Base-by-base conservation (phyloP, 2,888 invertebrate species). In the Eurytoma adleriae region DNA sequence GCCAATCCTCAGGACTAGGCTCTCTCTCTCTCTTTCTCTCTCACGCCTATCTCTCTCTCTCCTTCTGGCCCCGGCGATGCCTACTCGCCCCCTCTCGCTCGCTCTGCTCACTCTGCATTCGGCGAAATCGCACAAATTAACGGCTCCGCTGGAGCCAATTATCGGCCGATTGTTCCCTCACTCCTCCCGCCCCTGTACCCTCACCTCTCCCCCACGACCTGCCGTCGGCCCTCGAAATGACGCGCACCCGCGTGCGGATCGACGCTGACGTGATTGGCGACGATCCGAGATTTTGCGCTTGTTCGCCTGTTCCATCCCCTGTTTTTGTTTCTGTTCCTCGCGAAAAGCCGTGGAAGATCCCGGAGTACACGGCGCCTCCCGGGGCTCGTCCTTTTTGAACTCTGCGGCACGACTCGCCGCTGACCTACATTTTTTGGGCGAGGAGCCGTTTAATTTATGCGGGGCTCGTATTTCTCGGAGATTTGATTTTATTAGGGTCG, bases 101-200 rank as follows among this genome's bases (percentile, higher is more conserved):
- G 40, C 40, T 40, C 40, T 3, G 27, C 62, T 54, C 27, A 48
- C 18, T 56, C 52, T 52, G 52, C 59, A 71, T 59, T 77, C 52
- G 61, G n/a, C 30, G 56, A 57, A 79, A 80, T 67, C 24, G 67
- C 52, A 59, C 80, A 79, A 82, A 83, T 82, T 72, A 81, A 74
- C 76, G 50, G 54, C 72, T 73, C 64, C 73, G 62, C 62, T 69
- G 66, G 30, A 66, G 74, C 71, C 81, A 78, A 81, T 82, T 81
- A 82, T 68, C 72, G 57, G 61, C 56, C 78, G 59, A 79, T 82
- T 79, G 72, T 82, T 67, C 62, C 62, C 7, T 18, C 52, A 18
- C 66, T n/a, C 52, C 50, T 64, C 57, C 40, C 40, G 18, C 78
- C 16, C 20, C 78, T 12, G 13, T 10, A 7, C 2, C 7, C 30